Evolutionary conservation across 2,888 invertebrate genomes (phyloP).

Genomic region (Nymphalis polychloros): DNA sequence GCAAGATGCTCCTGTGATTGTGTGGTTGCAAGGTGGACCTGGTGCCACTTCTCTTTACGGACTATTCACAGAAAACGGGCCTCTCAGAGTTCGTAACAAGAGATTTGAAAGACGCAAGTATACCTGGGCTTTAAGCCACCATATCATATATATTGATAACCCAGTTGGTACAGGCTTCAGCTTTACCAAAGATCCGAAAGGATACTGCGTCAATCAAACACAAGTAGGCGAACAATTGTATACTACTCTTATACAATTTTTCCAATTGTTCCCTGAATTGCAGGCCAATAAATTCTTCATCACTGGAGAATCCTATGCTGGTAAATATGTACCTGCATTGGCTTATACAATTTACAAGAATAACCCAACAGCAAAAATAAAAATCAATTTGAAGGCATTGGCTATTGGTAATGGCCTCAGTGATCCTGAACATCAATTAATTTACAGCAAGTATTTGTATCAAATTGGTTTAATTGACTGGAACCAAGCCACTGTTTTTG

Average conservation of each 20-base stretch:
- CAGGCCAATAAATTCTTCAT: conserved; percentile 90
- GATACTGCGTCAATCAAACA: conserved; percentile 90
- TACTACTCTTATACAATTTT: conserved; percentile 89
- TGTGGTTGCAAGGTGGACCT: conserved; percentile 94
- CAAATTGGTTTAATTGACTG: conserved; percentile 87
- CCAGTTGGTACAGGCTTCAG: conserved; percentile 97
- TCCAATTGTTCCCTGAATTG: conserved; percentile 89
- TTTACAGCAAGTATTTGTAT: conserved; percentile 90
- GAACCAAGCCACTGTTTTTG: conserved; percentile 83
- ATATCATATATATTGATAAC: conserved; percentile 94
- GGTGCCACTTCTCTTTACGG: conserved; percentile 91
- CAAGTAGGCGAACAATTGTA: conserved; percentile 91
- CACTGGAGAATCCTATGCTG: conserved; percentile 95
- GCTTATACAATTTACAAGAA: conserved; percentile 86
- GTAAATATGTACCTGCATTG: conserved; percentile 89
- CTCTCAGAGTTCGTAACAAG: conserved; percentile 67
- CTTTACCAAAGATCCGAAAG: conserved; percentile 88
- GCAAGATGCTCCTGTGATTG: conserved; percentile 85
- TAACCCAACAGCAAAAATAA: conserved; percentile 83
- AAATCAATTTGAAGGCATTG: conserved; percentile 87
- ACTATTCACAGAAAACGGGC: conserved; percentile 92
- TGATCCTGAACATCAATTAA: conserved; percentile 89
- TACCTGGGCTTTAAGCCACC: conserved; percentile 90
- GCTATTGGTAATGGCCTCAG: conserved; percentile 91
- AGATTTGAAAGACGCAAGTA: conserved; percentile 84